Evolutionary conservation across 2,797 vertebrate genomes (phyloP).

Genomic region (Dromococcyx pavoninus): DNA sequence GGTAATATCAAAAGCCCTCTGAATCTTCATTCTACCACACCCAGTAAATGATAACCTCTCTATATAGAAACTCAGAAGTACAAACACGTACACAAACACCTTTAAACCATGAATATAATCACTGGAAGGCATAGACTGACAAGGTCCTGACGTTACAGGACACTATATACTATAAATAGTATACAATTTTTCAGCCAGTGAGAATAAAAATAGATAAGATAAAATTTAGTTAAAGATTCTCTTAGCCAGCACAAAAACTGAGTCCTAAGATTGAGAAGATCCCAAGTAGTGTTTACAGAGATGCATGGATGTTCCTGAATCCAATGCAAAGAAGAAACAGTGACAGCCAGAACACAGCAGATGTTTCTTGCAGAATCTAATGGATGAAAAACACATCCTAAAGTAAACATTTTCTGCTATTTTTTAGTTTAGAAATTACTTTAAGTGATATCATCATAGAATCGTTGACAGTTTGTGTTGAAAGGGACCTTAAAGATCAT

Average conservation of each 20-base stretch:
- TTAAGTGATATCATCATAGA: background rate
- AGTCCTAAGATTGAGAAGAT: background rate
- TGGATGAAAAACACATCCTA: background rate
- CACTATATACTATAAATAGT: background rate
- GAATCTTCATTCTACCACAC: accelerated
- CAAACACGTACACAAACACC: background rate
- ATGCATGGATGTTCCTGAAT: background rate
- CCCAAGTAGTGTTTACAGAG: background rate
- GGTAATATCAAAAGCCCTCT: background rate
- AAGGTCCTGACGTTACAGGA: background rate
- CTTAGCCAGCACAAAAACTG: background rate
- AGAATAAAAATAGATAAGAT: background rate
- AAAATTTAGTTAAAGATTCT: background rate
- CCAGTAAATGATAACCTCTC: background rate
- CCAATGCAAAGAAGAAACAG: background rate
- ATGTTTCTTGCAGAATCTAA: background rate
- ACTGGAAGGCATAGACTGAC: background rate
- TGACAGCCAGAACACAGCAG: background rate
- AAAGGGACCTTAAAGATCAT: no score
- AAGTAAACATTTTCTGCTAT: background rate
- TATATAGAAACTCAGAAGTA: background rate
- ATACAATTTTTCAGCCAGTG: background rate
- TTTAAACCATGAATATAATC: background rate
- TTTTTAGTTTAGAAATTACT: background rate
- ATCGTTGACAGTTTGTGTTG: no score